Conservation (phyloP, 2,797 vertebrate genomes). For the Epinephelus awoara region DNA sequence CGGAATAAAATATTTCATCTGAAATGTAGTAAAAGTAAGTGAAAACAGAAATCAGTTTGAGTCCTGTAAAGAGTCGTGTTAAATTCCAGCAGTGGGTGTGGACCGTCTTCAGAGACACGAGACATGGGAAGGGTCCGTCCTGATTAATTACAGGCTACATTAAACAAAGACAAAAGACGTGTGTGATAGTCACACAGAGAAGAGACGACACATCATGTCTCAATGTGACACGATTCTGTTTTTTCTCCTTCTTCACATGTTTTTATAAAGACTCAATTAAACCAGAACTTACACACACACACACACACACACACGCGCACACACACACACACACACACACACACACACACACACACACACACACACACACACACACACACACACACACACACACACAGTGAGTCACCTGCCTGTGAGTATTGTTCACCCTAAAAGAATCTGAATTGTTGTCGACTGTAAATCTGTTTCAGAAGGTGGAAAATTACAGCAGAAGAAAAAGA, state of each 20-base stretch:
- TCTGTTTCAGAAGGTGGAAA: not conserved
- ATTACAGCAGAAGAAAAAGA: not conserved
- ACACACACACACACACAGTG: not conserved
- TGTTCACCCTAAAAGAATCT: constrained; percentile 38
- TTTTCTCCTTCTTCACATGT: not conserved
- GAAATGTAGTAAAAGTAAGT: too few species aligned
- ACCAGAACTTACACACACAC: not conserved
- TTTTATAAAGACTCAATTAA: not conserved
- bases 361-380: not conserved
- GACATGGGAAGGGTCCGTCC: not conserved
- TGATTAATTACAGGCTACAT: not conserved
- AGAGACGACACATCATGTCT: not conserved
- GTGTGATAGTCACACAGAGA: not conserved
- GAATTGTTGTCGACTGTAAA: constrained; percentile 4
- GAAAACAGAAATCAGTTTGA: too few species aligned
- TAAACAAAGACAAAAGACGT: not conserved
- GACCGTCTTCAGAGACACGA: too few species aligned
- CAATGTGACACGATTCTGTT: not conserved
- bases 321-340: not conserved
- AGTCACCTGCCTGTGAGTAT: constrained; percentile 32
- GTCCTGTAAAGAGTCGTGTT: too few species aligned
- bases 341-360: not conserved
- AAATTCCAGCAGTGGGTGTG: not conserved
- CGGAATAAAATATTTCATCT: too few species aligned
- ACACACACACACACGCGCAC: not conserved